phyloP scores from a whole-genome alignment of 2,113 vertebrate genomes.

The Buteo buteo region DNA sequence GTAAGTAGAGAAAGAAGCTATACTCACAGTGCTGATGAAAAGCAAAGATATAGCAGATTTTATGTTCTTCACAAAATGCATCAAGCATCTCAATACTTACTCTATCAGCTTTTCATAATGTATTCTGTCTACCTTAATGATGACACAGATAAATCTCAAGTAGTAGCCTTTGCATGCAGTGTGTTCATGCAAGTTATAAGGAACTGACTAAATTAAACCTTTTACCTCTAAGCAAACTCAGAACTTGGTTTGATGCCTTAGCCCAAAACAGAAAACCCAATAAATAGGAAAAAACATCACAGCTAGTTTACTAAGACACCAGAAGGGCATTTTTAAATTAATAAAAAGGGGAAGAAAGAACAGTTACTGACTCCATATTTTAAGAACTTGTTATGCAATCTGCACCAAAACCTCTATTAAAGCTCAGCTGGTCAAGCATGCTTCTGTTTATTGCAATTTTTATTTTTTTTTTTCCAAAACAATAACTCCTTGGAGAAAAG shows the following conservation, averaged over 20 bases:
- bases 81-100: not conserved
- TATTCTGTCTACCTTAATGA: not conserved
- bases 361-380: not conserved
- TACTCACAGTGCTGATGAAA: not conserved
- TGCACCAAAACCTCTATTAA: not conserved
- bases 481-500: not conserved
- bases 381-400: not conserved
- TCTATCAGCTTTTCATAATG: not conserved
- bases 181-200: not conserved
- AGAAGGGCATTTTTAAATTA: not conserved
- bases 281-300: not conserved
- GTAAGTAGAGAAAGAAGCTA: not conserved
- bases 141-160: not conserved
- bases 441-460: not conserved
- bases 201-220: not conserved
- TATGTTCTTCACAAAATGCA: not conserved
- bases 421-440: not conserved
- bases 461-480: not conserved
- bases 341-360: not conserved
- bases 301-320: not conserved
- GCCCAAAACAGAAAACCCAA: not conserved
- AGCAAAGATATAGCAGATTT: not conserved
- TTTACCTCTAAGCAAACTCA: not conserved
- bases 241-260: not conserved
- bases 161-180: not conserved